Percentiles rank a stretch among this genome's conserved stretches.
Evolutionary conservation across 2,888 invertebrate genomes (phyloP).

Genomic region (Luffia ferchaultella): DNA sequence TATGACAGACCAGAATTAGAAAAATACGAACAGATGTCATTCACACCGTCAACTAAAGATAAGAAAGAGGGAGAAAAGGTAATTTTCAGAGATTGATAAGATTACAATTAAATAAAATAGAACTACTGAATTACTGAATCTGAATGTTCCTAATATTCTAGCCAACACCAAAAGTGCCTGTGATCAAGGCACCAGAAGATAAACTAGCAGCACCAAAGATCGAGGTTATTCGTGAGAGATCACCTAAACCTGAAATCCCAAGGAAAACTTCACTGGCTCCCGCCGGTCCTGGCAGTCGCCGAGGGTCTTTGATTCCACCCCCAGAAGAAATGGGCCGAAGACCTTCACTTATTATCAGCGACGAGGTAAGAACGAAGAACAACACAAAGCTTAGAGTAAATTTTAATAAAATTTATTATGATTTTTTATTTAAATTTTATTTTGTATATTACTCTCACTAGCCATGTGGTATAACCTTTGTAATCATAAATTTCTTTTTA

Average conservation of each 20-base stretch:
- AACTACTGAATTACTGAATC: conserved; percentile 17
- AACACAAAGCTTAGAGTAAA: neutral
- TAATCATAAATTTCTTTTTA: too few species aligned
- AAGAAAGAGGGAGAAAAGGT: conserved; percentile 56
- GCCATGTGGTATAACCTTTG: too few species aligned
- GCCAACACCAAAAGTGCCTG: conserved; percentile 64
- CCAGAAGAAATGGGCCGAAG: conserved; percentile 88
- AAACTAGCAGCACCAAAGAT: conserved; percentile 78
- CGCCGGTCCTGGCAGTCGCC: conserved; percentile 47
- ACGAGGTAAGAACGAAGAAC: conserved; percentile 89
- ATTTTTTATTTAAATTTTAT: conserved; percentile 11
- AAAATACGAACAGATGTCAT: conserved; percentile 69
- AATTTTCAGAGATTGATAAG: too few species aligned
- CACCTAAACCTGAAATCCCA: conserved; percentile 69
- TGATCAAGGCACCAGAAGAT: conserved; percentile 73
- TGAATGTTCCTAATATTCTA: conserved; percentile 6
- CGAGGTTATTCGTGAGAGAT: conserved; percentile 84
- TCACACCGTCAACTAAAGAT: conserved; percentile 53
- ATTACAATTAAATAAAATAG: conserved; percentile 16
- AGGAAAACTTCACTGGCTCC: conserved; percentile 81
- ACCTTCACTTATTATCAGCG: conserved; percentile 91
- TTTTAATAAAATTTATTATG: too few species aligned
- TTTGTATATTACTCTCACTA: too few species aligned
- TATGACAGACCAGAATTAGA: conserved; percentile 80
- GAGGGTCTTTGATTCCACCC: conserved; percentile 89